Evolutionary conservation across 2,113 vertebrate species (phyloP).

Genomic region (Cricetomys ansorgei): DNA sequence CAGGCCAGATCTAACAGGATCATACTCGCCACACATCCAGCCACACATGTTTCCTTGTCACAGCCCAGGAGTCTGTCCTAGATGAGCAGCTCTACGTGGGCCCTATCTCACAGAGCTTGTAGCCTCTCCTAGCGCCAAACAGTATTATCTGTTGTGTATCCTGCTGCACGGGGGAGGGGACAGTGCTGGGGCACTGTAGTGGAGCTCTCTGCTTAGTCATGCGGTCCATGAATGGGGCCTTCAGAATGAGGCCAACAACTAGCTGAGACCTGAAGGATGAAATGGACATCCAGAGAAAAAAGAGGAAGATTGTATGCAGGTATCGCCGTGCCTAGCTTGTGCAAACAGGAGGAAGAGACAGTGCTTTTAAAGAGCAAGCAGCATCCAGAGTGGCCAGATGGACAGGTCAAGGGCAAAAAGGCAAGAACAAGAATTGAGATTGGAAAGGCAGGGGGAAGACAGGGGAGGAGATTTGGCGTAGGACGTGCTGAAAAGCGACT

Average conservation of each 20-base stretch:
- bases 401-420: fast-evolving
- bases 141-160: neutral
- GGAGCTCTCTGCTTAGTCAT: neutral
- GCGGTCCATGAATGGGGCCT: neutral
- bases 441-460: neutral
- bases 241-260: neutral
- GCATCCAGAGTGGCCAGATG: neutral
- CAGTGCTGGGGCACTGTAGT: neutral
- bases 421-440: neutral
- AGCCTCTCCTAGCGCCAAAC: neutral
- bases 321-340: neutral
- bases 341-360: neutral
- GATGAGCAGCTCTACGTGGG: no score
- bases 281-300: neutral
- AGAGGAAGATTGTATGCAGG: neutral
- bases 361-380: fast-evolving
- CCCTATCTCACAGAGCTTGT: neutral
- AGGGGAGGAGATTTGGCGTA: neutral
- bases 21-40: neutral
- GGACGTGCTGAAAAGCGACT: neutral
- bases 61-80: neutral
- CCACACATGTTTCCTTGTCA: neutral
- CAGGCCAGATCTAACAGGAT: neutral
- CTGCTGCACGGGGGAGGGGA: neutral
- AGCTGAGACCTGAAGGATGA: neutral